Evolutionary conservation across 2,797 vertebrate genomes (phyloP).

Genomic region (Triplophysa bombifrons): DNA sequence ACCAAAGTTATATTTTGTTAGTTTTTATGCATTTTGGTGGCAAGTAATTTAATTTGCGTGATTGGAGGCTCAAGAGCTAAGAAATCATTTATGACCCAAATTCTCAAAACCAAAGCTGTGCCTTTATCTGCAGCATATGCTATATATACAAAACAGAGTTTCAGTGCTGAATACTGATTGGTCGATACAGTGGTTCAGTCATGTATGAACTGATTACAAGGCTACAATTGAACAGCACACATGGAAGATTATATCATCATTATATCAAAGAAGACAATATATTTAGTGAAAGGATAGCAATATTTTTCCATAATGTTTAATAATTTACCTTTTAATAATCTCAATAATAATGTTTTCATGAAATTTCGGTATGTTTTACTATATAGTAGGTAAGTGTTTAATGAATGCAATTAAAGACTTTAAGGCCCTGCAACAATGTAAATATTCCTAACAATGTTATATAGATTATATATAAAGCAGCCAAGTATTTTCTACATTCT

Average conservation of each 20-base stretch:
- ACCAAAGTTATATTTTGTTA: not conserved
- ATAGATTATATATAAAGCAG: too few species aligned
- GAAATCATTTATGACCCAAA: not conserved
- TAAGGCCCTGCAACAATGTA: too few species aligned
- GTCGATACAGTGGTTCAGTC: not conserved
- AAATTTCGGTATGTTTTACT: too few species aligned
- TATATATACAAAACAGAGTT: not conserved
- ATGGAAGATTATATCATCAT: not conserved
- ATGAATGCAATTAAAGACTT: too few species aligned
- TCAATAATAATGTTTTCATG: too few species aligned
- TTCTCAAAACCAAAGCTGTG: not conserved
- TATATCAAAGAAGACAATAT: not conserved
- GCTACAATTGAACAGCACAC: not conserved
- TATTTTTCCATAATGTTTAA: too few species aligned
- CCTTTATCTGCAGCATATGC: not conserved
- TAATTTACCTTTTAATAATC: too few species aligned
- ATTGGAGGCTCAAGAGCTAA: constrained; percentile 29
- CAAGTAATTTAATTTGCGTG: not conserved
- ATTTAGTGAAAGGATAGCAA: too few species aligned
- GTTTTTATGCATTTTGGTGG: not conserved
- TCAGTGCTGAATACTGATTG: not conserved
- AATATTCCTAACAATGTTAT: too few species aligned
- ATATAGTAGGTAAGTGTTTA: too few species aligned
- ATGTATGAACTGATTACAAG: not conserved
- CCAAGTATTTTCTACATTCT: too few species aligned